Evolutionary conservation across 2,113 vertebrate genomes (phyloP).

Genomic region (Mugil cephalus): DNA sequence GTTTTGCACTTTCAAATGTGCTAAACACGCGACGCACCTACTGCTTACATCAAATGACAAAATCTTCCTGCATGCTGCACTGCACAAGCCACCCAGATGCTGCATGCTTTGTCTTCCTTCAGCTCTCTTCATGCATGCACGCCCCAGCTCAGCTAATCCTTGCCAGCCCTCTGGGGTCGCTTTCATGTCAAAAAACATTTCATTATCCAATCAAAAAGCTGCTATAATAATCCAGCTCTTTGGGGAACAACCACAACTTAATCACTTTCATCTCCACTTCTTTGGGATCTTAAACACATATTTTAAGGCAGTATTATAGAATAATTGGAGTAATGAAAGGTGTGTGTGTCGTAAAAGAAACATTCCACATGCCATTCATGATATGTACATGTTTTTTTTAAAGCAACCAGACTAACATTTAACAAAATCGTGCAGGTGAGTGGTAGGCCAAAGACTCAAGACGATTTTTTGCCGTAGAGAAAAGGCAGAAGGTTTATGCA

Average conservation of each 20-base stretch:
- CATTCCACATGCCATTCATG: neutral
- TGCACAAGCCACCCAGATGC: conserved; percentile 10
- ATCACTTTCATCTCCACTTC: conserved; percentile 50
- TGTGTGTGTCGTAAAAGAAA: too few relatives aligned
- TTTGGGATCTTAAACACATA: conserved; percentile 22
- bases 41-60: neutral
- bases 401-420: neutral
- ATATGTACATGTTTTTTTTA: too few relatives aligned
- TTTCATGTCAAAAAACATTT: conserved; percentile 53
- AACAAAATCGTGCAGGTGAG: neutral
- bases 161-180: conserved; percentile 24
- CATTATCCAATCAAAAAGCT: conserved; percentile 51
- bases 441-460: neutral
- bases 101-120: neutral
- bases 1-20: too few relatives aligned
- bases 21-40: too few relatives aligned
- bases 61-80: neutral
- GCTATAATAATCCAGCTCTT: conserved; percentile 28
- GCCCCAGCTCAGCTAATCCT: conserved; percentile 1
- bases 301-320: conserved; percentile 30
- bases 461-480: neutral
- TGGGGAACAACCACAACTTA: conserved; percentile 34
- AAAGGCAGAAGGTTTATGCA: neutral
- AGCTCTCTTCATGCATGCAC: conserved; percentile 28
- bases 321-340: conserved; percentile 10